phyloP scores from a whole-genome alignment of 2,113 vertebrate species.

The Melanocharis versteri region DNA sequence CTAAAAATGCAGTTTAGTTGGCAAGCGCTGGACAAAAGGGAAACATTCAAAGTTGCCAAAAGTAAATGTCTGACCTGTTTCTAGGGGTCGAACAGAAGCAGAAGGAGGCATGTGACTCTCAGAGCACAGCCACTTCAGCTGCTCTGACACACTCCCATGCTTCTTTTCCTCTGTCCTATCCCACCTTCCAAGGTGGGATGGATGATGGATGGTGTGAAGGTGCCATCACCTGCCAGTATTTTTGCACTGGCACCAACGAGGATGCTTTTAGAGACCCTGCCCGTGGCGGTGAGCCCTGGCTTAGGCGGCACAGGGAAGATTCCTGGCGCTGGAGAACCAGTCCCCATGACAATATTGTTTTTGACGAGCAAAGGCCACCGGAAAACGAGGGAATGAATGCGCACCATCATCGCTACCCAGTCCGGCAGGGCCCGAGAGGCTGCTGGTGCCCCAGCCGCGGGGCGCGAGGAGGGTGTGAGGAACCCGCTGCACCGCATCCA shows the following conservation, averaged over 20 bases:
- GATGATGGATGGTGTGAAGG: background rate
- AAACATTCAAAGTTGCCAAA: background rate
- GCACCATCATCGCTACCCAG: background rate
- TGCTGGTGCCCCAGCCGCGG: background rate
- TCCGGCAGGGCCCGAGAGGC: background rate
- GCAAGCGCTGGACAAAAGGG: background rate
- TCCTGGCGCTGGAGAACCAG: background rate
- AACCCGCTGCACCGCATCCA: background rate
- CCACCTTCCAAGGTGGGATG: background rate
- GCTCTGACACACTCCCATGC: background rate
- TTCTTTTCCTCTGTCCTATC: background rate
- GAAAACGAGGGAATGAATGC: background rate
- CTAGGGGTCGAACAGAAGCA: background rate
- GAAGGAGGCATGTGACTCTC: background rate
- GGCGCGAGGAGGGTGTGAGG: background rate
- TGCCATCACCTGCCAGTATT: background rate
- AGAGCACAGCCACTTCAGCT: background rate
- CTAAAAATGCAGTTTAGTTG: background rate
- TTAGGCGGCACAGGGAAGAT: background rate
- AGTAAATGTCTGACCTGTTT: background rate
- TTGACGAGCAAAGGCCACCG: background rate
- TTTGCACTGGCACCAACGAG: background rate
- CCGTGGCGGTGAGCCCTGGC: background rate
- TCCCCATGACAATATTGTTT: background rate
- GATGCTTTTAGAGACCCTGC: background rate